These are phyloP conservation scores for Temnothorax longispinosus DNA, from an alignment of 1,140 invertebrate species.

Conservation along the genomic window DNA sequence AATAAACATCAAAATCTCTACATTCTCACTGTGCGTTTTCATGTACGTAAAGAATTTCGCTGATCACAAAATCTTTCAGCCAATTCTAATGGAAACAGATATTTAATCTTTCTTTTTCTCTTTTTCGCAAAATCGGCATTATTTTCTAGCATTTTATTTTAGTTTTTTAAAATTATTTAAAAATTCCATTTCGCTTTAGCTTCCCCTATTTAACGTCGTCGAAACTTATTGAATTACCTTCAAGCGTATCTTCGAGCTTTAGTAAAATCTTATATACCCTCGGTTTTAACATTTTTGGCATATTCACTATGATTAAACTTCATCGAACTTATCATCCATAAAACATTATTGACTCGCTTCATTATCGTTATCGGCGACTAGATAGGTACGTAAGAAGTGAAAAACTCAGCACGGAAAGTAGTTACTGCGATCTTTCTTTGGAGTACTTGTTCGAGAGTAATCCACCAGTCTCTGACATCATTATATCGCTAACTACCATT, in stretches of 20 bases:
- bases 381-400: background rate
- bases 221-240: background rate
- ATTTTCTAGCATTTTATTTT: background rate
- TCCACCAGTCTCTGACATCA: conserved; percentile 42
- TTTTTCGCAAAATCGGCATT: background rate
- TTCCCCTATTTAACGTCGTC: background rate
- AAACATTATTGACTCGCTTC: conserved; percentile 46
- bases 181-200: background rate
- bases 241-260: background rate
- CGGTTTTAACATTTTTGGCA: background rate
- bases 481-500: conserved; percentile 66
- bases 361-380: conserved; percentile 29
- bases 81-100: background rate
- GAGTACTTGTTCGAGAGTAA: conserved; percentile 8
- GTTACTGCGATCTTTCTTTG: conserved; percentile 16
- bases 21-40: background rate
- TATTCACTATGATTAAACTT: background rate
- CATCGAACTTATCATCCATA: background rate
- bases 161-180: background rate
- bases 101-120: background rate
- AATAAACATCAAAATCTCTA: background rate
- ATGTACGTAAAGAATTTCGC: background rate
- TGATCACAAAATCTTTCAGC: background rate
- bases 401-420: conserved; percentile 8
- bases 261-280: background rate